phyloP scores from a whole-genome alignment of 2,797 vertebrate species.

The Meda fulgida region DNA sequence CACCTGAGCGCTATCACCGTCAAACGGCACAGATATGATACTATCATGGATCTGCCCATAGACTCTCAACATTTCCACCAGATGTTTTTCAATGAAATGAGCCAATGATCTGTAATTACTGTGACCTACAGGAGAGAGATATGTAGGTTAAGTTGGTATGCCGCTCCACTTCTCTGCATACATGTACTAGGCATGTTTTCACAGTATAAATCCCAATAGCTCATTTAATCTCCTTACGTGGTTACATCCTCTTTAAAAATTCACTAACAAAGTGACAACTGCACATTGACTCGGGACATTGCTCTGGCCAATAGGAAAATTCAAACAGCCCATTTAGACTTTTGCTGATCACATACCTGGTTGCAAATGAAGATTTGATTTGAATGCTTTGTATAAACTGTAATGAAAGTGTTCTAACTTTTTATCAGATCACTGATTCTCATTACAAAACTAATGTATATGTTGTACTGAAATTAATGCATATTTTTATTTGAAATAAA shows the following conservation, averaged over 20 bases:
- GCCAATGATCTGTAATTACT: constrained; percentile 67
- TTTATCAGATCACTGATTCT: no score
- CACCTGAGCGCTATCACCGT: constrained; percentile 43
- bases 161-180: constrained; percentile 62
- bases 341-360: background rate
- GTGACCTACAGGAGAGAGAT: constrained; percentile 72
- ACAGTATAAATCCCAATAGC: constrained; percentile 82
- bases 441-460: background rate
- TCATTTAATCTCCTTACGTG: constrained; percentile 83
- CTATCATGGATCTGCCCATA: background rate
- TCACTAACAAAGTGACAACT: constrained; percentile 73
- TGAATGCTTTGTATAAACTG: background rate
- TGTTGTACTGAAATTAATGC: background rate
- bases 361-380: background rate
- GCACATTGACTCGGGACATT: constrained; percentile 62
- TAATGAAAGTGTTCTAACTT: background rate
- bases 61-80: constrained; percentile 2
- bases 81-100: constrained; percentile 7
- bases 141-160: constrained; percentile 74
- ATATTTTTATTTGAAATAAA: background rate
- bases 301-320: constrained; percentile 62
- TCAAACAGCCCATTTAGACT: constrained; percentile 15
- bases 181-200: constrained; percentile 73
- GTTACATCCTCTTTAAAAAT: constrained; percentile 88
- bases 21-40: background rate